Evolutionary conservation across 2,797 vertebrate species (phyloP).

Genomic region (Muscicapa comitata): DNA sequence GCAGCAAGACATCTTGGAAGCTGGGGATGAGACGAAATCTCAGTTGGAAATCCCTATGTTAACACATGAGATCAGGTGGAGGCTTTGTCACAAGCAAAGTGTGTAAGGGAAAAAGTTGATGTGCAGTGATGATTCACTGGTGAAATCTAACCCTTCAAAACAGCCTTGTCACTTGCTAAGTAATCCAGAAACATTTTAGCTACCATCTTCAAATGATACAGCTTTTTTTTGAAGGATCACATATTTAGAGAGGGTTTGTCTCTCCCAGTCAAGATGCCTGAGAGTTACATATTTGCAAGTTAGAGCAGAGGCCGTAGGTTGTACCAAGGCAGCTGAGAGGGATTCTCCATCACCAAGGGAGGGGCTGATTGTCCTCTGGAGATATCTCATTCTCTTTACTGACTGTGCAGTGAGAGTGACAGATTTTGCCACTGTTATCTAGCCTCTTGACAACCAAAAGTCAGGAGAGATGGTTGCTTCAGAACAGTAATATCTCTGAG

Average conservation of each 20-base stretch:
- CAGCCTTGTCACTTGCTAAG: not conserved
- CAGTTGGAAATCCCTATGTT: not conserved
- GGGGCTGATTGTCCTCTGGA: not conserved
- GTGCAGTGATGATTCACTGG: not conserved
- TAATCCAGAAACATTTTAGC: not conserved
- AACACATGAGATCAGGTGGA: not conserved
- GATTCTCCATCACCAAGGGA: accelerated
- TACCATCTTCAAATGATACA: not conserved
- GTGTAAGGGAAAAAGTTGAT: not conserved
- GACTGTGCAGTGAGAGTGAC: not conserved
- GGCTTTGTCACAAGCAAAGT: not conserved
- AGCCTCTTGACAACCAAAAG: not conserved
- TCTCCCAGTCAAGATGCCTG: accelerated
- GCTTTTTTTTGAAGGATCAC: not conserved
- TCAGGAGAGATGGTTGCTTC: not conserved
- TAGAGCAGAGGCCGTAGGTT: not conserved
- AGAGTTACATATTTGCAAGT: not conserved
- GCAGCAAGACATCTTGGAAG: not conserved
- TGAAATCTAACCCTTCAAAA: not conserved
- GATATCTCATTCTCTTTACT: not conserved
- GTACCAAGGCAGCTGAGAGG: not conserved
- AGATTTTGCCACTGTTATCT: not conserved
- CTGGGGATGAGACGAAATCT: not conserved
- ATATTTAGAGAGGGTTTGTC: not conserved
- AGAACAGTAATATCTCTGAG: not conserved